Conservation (phyloP, 1,140 invertebrate genomes). For the Solenopsis invicta region DNA sequence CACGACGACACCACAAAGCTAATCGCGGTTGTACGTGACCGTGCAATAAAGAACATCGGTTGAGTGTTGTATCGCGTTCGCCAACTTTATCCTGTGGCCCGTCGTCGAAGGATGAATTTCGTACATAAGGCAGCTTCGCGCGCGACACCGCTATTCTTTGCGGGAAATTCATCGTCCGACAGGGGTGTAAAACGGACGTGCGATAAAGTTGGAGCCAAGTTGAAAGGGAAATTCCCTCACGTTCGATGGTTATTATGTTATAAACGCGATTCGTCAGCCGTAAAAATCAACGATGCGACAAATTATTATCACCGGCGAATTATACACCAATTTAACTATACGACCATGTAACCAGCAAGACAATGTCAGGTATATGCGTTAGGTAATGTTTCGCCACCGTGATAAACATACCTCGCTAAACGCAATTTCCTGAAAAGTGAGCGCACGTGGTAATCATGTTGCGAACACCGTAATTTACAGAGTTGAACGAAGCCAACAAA, state of each 20-base stretch:
- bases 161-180: neutral
- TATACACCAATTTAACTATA: slow-evolving; percentile 8
- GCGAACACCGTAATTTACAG: slow-evolving; percentile 69
- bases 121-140: neutral
- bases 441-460: slow-evolving; percentile 56
- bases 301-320: slow-evolving; percentile 7
- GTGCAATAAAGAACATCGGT: slow-evolving; percentile 70
- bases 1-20: slow-evolving; percentile 59
- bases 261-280: neutral
- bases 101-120: slow-evolving; percentile 7
- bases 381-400: slow-evolving; percentile 36
- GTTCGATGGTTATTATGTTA: neutral
- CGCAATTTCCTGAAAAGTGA: slow-evolving; percentile 42
- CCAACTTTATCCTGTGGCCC: slow-evolving; percentile 56
- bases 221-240: neutral
- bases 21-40: slow-evolving; percentile 70
- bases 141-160: neutral
- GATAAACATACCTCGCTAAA: slow-evolving; percentile 61
- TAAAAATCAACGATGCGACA: neutral
- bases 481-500: slow-evolving; percentile 69
- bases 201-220: neutral
- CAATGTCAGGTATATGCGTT: neutral
- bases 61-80: slow-evolving; percentile 59
- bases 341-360: neutral
- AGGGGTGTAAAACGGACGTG: neutral